These are phyloP conservation scores for Pseudomyrmex sp. DNA, from an alignment of 1,140 invertebrate species.

Conservation along the genomic window DNA sequence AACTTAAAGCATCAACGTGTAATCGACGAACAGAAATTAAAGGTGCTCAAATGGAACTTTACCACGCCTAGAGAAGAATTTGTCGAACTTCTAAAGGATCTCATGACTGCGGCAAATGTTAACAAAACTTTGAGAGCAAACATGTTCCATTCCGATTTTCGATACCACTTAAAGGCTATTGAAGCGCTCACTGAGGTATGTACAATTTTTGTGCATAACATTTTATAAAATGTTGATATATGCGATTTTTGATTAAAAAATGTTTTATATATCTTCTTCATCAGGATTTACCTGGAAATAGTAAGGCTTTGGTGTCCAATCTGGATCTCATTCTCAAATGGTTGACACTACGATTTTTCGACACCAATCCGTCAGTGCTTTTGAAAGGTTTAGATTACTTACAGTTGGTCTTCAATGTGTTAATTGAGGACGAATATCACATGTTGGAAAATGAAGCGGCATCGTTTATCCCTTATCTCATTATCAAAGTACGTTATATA, in stretches of 20 bases:
- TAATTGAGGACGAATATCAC: constrained; percentile 93
- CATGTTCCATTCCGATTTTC: constrained; percentile 98
- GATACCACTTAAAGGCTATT: constrained; percentile 98
- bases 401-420: constrained; percentile 91
- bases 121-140: constrained; percentile 94
- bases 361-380: constrained; percentile 98
- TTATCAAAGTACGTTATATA: constrained; percentile 90
- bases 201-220: neutral
- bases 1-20: constrained; percentile 96
- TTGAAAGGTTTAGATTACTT: constrained; percentile 97
- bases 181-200: constrained; percentile 93
- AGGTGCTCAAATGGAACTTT: constrained; percentile 98
- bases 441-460: constrained; percentile 96
- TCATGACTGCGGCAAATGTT: constrained; percentile 95
- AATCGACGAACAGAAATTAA: constrained; percentile 96
- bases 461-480: constrained; percentile 97
- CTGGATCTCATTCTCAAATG: constrained; percentile 98
- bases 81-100: constrained; percentile 95
- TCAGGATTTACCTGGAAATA: constrained; percentile 90
- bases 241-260: neutral
- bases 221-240: constrained; percentile 69
- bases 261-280: constrained; percentile 49
- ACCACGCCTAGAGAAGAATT: constrained; percentile 96
- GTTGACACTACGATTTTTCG: constrained; percentile 98
- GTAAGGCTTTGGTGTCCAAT: constrained; percentile 94